Evolutionary conservation across 1,140 invertebrate species (phyloP), one percentile per base, ranked within the genome.

Genomic region (Euwallacea similis): DNA sequence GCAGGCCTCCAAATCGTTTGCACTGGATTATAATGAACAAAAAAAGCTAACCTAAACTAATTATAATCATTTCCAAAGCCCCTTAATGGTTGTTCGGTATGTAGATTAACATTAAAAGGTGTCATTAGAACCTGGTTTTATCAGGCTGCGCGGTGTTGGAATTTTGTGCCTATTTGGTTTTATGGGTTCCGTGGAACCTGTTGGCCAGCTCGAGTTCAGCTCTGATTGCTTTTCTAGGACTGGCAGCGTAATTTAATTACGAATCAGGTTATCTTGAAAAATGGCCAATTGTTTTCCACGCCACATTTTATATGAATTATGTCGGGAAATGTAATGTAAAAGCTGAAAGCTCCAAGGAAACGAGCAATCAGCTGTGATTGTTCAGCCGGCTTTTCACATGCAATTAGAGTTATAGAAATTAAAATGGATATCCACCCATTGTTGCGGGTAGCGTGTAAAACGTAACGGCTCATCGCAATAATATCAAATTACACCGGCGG

Each of bases 71-170:
- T 66, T 56, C 21, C 44, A 66, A 56, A 66, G 43, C 11, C 50
- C 21, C 44, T 66, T 50, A 66, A 66, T 66, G 42, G 50, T 16
- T 44, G 47, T 58, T 42, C 15, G 65, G 53, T 59, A 58, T 66
- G 65, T 66, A 66, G 65, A 66, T 66, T 66, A 55, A 59, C 65
- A 59, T 66, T 66, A 58, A 59, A 54, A 66, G 65, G 56, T 59
- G 65, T 54, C 56, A 58, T 66, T 66, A 66, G 65, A 66, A 58
- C 43, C 13, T 33, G 41, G 65, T 56, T 66, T 66, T 66, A 66
- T 66, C 56, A 33, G 54, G 41, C 46, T 50, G 10, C 13, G 47
- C 16, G 62, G 62, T 15, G 46, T 16, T 41, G 62, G 62, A 53
- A 64, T 64, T 63, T 53, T 16, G 62, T 64, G 62, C 44, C 47